Evolutionary conservation across 2,888 invertebrate genomes (phyloP), one percentile per base, ranked within the genome.

Genomic region (Eubasilissa splendida): DNA sequence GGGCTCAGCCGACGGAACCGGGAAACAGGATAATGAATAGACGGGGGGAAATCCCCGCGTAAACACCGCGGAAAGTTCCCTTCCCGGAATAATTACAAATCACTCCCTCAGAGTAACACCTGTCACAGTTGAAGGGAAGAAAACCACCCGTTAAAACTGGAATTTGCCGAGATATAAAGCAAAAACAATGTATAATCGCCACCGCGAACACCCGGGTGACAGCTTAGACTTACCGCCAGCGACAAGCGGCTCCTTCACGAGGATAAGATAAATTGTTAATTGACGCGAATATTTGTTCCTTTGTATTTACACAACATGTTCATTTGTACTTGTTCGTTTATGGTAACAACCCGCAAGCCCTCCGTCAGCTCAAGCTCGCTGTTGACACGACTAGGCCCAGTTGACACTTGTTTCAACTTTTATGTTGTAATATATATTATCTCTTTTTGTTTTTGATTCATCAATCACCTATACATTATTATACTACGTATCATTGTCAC

Each of bases 181-280:
- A 80, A 80, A 80, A 80, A 80, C 80, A 76, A 68, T 80, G 80
- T 80, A 80, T 76, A 76, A 80, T 80, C 76, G 66, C 68, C 42
- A 54, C 65, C 79, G 56, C 79, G 42, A 74, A 60, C 54, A 65
- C 54, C 58, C 74, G 42, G 31, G 42, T 54, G 56, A 73, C 56
- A 73, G 56, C 71, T 56, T 8, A 9, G 53, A 73, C 58, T 58
- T 11, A n/a, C 12, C 12, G 71, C 11, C 33, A 31, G 31, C 54
- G n/a, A 73, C 33, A 58, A 73, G 56, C 42, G 71, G 56, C 71
- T 42, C 58, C 33, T 42, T 9, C 71, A 73, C 12, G 71, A 56
- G 11, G 54, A 58, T 56, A 14, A 56, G 14, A 73, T n/a, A 42
- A 33, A 58, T 73, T 73, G 71, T 73, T 73, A 58, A 73, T 73